Percentiles rank a stretch among this genome's conserved stretches.
Evolutionary conservation across 2,888 invertebrate genomes (phyloP).

Genomic region (Corbicula japonica): DNA sequence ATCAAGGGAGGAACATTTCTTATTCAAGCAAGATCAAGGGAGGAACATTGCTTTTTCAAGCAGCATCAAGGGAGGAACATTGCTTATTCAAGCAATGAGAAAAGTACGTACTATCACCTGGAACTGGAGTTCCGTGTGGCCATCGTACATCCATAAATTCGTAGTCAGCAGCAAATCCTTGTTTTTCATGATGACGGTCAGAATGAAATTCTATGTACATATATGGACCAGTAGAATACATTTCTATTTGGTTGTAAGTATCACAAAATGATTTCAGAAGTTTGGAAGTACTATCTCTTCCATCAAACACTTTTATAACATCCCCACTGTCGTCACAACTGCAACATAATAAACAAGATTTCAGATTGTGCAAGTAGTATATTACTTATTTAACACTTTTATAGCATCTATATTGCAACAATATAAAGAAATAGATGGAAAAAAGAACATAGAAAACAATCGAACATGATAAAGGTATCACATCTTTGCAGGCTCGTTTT

Average conservation of each 20-base stretch:
- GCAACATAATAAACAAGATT: constrained; percentile 18
- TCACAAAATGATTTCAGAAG: constrained; percentile 76
- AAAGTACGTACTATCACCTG: constrained; percentile 17
- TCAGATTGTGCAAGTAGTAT: neutral
- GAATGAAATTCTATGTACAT: constrained; percentile 78
- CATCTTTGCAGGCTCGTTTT: no score
- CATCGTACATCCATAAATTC: constrained; percentile 41
- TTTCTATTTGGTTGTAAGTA: constrained; percentile 71
- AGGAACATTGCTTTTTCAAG: no score
- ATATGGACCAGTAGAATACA: constrained; percentile 72
- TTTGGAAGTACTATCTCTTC: constrained; percentile 65
- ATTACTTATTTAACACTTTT: neutral
- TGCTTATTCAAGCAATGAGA: no score
- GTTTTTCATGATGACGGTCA: constrained; percentile 69
- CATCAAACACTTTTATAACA: constrained; percentile 78
- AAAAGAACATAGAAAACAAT: no score
- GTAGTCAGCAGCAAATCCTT: constrained; percentile 81
- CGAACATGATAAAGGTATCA: no score
- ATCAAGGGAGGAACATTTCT: no score
- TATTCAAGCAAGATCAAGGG: no score
- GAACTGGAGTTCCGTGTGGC: neutral
- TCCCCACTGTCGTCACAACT: constrained; percentile 77
- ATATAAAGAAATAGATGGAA: no score
- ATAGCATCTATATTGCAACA: neutral
- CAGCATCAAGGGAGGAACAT: no score